These are phyloP conservation scores for Hoplodrina blanda DNA, from an alignment of 2,888 invertebrate genomes.

Conservation along the genomic window DNA sequence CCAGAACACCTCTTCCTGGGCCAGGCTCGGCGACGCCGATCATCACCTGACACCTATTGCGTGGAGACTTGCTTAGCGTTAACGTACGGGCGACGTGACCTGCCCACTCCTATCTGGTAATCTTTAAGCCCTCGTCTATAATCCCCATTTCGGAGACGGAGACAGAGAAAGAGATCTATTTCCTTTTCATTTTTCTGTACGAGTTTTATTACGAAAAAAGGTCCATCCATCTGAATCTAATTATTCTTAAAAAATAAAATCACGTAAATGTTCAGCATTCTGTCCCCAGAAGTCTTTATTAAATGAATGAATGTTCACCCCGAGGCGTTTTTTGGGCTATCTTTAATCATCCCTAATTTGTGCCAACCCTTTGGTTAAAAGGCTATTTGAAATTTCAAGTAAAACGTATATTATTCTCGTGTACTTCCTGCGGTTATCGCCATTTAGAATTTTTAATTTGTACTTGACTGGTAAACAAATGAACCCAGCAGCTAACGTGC, in stretches of 20 bases:
- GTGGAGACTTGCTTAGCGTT: too few species aligned
- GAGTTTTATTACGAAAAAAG: not conserved
- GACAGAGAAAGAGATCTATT: too few species aligned
- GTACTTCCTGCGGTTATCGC: conserved; percentile 1
- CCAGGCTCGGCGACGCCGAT: too few species aligned
- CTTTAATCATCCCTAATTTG: conserved; percentile 42
- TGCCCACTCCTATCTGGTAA: too few species aligned
- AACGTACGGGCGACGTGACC: too few species aligned
- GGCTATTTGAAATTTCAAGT: conserved; percentile 19
- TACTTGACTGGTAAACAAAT: not conserved
- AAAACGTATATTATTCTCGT: not conserved
- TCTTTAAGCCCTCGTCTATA: too few species aligned
- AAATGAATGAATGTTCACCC: conserved; percentile 24
- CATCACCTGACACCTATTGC: too few species aligned
- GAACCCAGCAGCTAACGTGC: not conserved
- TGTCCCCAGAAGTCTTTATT: conserved; percentile 23
- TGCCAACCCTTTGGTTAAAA: conserved; percentile 14
- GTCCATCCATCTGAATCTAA: conserved; percentile 12
- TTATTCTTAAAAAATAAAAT: conserved; percentile 18
- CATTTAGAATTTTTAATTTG: not conserved
- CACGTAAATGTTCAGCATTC: conserved; percentile 4
- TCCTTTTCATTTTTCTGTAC: too few species aligned
- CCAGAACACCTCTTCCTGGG: too few species aligned
- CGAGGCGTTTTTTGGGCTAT: conserved; percentile 28
- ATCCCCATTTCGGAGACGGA: too few species aligned